Percentiles rank a stretch among this genome's conserved stretches.
Evolutionary conservation across 2,888 invertebrate species (phyloP).

Genomic region (Eupithecia insigniata): DNA sequence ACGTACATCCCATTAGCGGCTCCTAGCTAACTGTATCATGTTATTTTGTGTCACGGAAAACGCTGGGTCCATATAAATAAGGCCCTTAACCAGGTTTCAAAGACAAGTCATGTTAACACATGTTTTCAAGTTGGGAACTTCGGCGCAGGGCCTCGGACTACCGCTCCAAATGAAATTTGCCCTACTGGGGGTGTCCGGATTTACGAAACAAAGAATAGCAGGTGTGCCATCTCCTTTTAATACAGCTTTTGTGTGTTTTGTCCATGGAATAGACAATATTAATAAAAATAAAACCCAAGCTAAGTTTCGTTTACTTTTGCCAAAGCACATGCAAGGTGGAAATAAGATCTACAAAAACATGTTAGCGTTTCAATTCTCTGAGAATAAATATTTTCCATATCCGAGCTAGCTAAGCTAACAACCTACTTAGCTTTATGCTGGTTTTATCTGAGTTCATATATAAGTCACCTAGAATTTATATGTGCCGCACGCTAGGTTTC

Average conservation of each 20-base stretch:
- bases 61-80: conserved; percentile 82
- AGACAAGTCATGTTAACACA: conserved; percentile 80
- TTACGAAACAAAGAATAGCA: conserved; percentile 47
- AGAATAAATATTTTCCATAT: not conserved
- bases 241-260: conserved; percentile 12
- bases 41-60: conserved; percentile 76
- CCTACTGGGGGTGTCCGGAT: conserved; percentile 68
- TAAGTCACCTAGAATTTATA: conserved; percentile 9
- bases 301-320: conserved; percentile 1
- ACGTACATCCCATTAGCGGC: conserved; percentile 75
- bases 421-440: not conserved
- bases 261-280: conserved; percentile 2
- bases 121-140: conserved; percentile 74
- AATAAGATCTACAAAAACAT: not conserved
- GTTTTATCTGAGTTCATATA: conserved; percentile 7
- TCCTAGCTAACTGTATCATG: conserved; percentile 74
- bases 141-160: conserved; percentile 59
- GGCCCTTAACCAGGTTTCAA: conserved; percentile 81
- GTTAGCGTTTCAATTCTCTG: not conserved
- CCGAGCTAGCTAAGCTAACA: not conserved
- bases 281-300: not conserved
- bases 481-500: conserved; percentile 26
- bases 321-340: not conserved
- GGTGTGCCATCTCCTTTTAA: conserved; percentile 13
- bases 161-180: conserved; percentile 78